Base-by-base conservation (phyloP, 1,140 invertebrate species). In the Heliconius hewitsoni region DNA sequence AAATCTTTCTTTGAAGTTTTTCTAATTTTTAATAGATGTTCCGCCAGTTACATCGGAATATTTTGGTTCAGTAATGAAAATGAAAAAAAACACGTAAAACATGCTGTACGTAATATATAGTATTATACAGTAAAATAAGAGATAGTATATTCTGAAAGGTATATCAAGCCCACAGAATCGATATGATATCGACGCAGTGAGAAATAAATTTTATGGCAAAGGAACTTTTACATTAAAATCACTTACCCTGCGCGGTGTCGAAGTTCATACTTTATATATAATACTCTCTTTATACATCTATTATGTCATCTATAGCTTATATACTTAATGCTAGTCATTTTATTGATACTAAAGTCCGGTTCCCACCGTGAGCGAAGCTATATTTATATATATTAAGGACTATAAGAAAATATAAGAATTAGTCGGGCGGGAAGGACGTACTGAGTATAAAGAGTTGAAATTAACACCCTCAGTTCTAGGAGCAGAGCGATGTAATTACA, bases 131-230 rank as follows among this genome's bases (percentile, higher is more conserved):
- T 27, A 66, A 57, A 1, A 57, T n/a, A 23, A 57, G 6, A 34
- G 30, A 34, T 34, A 34, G 5, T 23, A 23, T 60, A 60, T 60
- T 4, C 4, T 16, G 3, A 27, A 60, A 60, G 8, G 13, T 60
- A 27, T 60, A 11, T 60, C n/a, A 60, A 30, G 55, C 55, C n/a
- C 8, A 30, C 23, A 66, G 23, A n/a, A 66, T 66, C 11, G 23
- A 23, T 23, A 23, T 66, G n/a, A 66, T 66, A 66, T 66, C 3
- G 11, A 66, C 57, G 57, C 9, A 66, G 23, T 27, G 57, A 16
- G 23, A n/a, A 66, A 66, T 66, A 66, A 3, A 66, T 66, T 66
- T 66, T 66, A 66, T 66, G 23, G 57, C 23, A 66, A 66, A 66
- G 23, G 3, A 66, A 27, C 57, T 66, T 66, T 66, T 66, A 66